Evolutionary conservation across 2,888 invertebrate species (phyloP), one percentile per base, ranked within the genome.

Genomic region (Noctua comes): DNA sequence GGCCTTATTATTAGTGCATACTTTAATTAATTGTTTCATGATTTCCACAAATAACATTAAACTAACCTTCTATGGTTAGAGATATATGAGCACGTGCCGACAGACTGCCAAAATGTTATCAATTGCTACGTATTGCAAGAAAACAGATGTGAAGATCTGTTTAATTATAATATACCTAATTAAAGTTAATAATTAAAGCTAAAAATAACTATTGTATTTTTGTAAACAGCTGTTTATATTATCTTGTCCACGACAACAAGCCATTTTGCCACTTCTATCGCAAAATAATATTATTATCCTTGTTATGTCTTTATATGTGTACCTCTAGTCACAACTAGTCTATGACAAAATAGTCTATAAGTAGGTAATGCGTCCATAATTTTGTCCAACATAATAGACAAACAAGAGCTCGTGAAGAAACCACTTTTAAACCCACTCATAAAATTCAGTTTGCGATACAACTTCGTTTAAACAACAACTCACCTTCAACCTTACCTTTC

Each of bases 181-280:
- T 51, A 65, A 65, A 36, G 6, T 51, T 57, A 64, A 21, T 64
- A 64, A 36, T 64, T 64, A 21, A 36, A 36, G 64, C 66, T 59
- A 71, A 73, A 71, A 64, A 59, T 85, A 77, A 24, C 62, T 66
- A 0, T 43, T 43, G 43, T 77, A 48, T 73, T 1, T 1, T 40
- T 59, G 51, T 77, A 48, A 81, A 71, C 73, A 73, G 31, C 65
- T 77, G 68, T 76, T 80, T 40, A n/a, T 51, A 27, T 68, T 59
- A 84, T 79, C 85, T 71, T 13, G 85, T 71, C 76, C 76, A 83
- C 76, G 82, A 85, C 85, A 74, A 85, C 64, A 76, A 73, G 51
- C 70, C 76, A 85, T 70, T n/a, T n/a, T 76, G 71, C 46, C 65
- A 73, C 46, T 51, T 54, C n/a, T 73, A 85, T 76, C 66, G 73